These are phyloP conservation scores for Spodoptera frugiperda DNA, from an alignment of 1,140 invertebrate species.

Conservation along the genomic window DNA sequence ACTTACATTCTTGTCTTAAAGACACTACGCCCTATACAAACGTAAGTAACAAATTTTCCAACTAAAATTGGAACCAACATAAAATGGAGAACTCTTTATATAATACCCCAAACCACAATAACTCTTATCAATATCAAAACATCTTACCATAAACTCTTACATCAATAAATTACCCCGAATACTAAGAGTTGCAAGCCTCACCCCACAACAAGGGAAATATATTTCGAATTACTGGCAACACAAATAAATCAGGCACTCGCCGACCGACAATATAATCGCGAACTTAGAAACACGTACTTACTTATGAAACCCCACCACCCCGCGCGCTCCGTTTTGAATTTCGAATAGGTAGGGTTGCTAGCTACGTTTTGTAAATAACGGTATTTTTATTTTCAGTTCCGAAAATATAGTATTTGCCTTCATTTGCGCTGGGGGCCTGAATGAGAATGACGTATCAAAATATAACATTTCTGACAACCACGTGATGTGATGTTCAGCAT, in stretches of 20 bases:
- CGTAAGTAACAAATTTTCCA: no score
- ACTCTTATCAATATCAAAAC: conserved; percentile 34
- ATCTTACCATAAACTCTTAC: conserved; percentile 32
- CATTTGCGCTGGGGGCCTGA: no score
- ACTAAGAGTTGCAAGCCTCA: conserved; percentile 39
- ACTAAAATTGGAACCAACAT: no score
- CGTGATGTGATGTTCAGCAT: no score
- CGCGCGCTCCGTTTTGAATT: conserved; percentile 49
- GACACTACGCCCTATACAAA: no score
- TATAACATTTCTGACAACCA: no score
- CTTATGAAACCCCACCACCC: conserved; percentile 49
- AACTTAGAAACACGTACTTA: conserved; percentile 54
- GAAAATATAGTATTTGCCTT: no score
- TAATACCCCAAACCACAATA: not conserved
- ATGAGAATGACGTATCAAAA: no score
- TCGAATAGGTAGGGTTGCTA: conserved; percentile 48
- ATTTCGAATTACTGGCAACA: conserved; percentile 50
- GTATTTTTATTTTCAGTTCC: not conserved
- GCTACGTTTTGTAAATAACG: not conserved
- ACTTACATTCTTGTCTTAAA: no score
- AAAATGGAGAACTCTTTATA: no score
- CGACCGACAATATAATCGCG: conserved; percentile 50
- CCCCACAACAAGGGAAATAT: conserved; percentile 46
- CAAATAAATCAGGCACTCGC: conserved; percentile 53
- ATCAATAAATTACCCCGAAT: conserved; percentile 48